Base-by-base conservation (phyloP, 2,113 vertebrate species). In the Peromyscus leucopus region DNA sequence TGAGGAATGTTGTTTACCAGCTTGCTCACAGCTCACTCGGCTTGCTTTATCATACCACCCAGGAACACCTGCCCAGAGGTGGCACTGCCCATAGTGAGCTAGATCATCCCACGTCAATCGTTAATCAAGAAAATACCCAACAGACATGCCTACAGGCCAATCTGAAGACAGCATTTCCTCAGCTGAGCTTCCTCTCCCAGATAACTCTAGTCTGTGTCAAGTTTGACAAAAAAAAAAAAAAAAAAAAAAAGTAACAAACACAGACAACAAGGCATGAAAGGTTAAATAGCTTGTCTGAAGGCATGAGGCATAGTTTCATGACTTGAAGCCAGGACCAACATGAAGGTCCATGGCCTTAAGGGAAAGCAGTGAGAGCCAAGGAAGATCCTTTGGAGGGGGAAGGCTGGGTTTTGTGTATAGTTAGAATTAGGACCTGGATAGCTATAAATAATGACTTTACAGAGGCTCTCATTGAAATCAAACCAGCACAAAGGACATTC, bases 211-310 rank as follows among this genome's bases (percentile, higher is more conserved):
- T 84, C 57, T 57, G 78, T 57, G 51, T 80, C 51, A 80, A 36
- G 51, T 22, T 63, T 63, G 82, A 84, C 33, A n/a, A 16, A 83
- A 24, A 39, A 8, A 61, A 26, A 24, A 39, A 8, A 61, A 26
- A 26, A 59, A 16, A 83, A 24, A 39, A 8, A 61, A 28, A 1
- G 21, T 59, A 15, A 61, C 21, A 19, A 59, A 7, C n/a, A 59
- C 6, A 83, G 80, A 61, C 36, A 61, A 13, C 22, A 48, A 97
- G 17, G 10, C 36, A 39, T 0, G 4, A 94, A 80, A 82, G 3
- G 39, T 51, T 80, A 48, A 94, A 22, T 76, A 76, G 55, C 61
- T 92, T 72, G 28, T 57, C 61, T 69, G 86, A 95, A 57, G 94
- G 89, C 59, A 46, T 28, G 26, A 10, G 8, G 57, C 33, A 7